Conservation (phyloP, 1,140 invertebrate species). For the Ostrea edulis region DNA sequence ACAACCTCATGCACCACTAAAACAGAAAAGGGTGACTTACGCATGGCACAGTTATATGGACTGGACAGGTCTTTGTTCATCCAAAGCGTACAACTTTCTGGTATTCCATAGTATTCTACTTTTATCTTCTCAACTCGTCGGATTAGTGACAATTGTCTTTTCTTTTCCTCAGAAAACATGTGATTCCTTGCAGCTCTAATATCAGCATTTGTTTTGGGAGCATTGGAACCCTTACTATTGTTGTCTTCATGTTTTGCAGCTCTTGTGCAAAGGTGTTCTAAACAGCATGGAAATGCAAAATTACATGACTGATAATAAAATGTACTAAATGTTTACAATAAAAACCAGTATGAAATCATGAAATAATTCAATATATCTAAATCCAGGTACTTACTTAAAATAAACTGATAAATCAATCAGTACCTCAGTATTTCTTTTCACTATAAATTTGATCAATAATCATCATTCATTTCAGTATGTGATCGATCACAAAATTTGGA, state of each 20-base stretch:
- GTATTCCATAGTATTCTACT: conserved; percentile 88
- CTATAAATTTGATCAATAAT: too few relatives aligned
- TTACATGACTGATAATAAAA: background rate
- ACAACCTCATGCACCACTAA: background rate
- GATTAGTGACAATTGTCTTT: conserved; percentile 85
- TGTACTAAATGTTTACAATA: too few relatives aligned
- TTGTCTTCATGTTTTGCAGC: background rate
- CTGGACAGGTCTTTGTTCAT: conserved; percentile 97
- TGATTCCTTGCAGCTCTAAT: conserved; percentile 80
- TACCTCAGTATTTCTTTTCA: too few relatives aligned
- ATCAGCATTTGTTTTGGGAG: conserved; percentile 70
- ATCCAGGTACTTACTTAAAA: too few relatives aligned
- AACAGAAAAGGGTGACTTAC: conserved; percentile 80
- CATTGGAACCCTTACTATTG: background rate
- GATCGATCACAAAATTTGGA: too few relatives aligned
- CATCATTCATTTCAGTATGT: too few relatives aligned
- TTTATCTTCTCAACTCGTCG: conserved; percentile 95
- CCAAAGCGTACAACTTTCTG: conserved; percentile 87
- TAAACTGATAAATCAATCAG: too few relatives aligned
- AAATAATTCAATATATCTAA: too few relatives aligned
- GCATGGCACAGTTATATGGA: conserved; percentile 94
- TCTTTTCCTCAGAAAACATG: conserved; percentile 90
- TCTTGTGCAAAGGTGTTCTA: conserved; percentile 2
- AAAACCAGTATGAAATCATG: too few relatives aligned
- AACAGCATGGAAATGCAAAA: background rate